Percentiles rank a stretch among this genome's conserved stretches.
Conservation (phyloP, 1,140 invertebrate species). For the Listronotus bonariensis region DNA sequence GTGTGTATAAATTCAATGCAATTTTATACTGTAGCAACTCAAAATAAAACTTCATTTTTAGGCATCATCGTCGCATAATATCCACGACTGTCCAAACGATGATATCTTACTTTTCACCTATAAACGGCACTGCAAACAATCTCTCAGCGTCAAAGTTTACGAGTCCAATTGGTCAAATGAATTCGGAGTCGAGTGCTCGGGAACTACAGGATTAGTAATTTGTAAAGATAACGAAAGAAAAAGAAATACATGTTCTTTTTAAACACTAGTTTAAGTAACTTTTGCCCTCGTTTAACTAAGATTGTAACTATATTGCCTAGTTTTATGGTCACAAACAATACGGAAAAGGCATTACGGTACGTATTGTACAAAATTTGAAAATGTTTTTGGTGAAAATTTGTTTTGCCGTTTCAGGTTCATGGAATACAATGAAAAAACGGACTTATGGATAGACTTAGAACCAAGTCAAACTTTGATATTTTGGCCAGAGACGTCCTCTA, state of each 20-base stretch:
- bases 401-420: constrained; percentile 64
- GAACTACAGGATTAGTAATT: constrained; percentile 72
- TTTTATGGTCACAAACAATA: constrained; percentile 80
- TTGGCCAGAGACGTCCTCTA: constrained; percentile 80
- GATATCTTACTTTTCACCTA: constrained; percentile 73
- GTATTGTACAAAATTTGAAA: background rate
- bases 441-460: constrained; percentile 79
- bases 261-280: constrained; percentile 65
- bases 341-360: constrained; percentile 63
- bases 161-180: constrained; percentile 75
- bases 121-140: constrained; percentile 67
- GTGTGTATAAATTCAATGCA: constrained; percentile 58
- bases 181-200: constrained; percentile 72
- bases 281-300: constrained; percentile 77
- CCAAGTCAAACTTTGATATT: constrained; percentile 73
- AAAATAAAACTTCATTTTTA: constrained; percentile 45
- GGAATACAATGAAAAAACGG: constrained; percentile 83
- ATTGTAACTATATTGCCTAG: constrained; percentile 84
- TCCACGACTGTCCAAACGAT: constrained; percentile 68
- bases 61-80: constrained; percentile 69
- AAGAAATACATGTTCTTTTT: constrained; percentile 64
- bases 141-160: constrained; percentile 68
- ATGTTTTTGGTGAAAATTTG: no score
- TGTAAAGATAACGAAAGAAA: constrained; percentile 71
- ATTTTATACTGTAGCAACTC: background rate